phyloP scores from a whole-genome alignment of 2,113 vertebrate species.

The Verasper variegatus region DNA sequence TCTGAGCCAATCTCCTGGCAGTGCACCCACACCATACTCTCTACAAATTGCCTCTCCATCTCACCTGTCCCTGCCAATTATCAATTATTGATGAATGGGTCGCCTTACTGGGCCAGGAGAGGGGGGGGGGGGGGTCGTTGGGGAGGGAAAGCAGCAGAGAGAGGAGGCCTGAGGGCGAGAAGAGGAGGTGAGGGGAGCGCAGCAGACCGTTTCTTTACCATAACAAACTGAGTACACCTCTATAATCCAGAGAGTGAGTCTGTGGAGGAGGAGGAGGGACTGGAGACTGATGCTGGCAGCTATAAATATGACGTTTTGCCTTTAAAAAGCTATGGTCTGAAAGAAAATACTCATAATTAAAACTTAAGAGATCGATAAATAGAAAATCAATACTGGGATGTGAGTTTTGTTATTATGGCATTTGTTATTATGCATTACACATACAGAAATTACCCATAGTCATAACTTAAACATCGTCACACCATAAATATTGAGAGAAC shows the following conservation, averaged over 20 bases:
- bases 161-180: slow-evolving; percentile 42
- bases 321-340: neutral
- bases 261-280: neutral
- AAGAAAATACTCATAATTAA: neutral
- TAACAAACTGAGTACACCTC: slow-evolving; percentile 60
- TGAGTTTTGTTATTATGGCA: neutral
- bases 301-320: too few relatives aligned
- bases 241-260: slow-evolving; percentile 12
- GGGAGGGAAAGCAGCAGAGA: slow-evolving; percentile 16
- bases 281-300: too few relatives aligned
- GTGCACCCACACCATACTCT: slow-evolving; percentile 72
- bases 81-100: slow-evolving; percentile 87
- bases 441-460: neutral
- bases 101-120: slow-evolving; percentile 71
- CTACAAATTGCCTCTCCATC: slow-evolving; percentile 83
- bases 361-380: neutral
- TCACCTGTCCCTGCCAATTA: slow-evolving; percentile 83
- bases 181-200: slow-evolving; percentile 47
- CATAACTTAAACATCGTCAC: slow-evolving; percentile 5
- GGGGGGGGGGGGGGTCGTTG: neutral
- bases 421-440: neutral
- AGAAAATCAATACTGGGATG: slow-evolving; percentile 1
- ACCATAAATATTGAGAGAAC: neutral
- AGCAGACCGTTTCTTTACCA: slow-evolving; percentile 51
- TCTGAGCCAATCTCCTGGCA: slow-evolving; percentile 71